Conservation (phyloP, 2,888 invertebrate genomes). For the Leuctra nigra region DNA sequence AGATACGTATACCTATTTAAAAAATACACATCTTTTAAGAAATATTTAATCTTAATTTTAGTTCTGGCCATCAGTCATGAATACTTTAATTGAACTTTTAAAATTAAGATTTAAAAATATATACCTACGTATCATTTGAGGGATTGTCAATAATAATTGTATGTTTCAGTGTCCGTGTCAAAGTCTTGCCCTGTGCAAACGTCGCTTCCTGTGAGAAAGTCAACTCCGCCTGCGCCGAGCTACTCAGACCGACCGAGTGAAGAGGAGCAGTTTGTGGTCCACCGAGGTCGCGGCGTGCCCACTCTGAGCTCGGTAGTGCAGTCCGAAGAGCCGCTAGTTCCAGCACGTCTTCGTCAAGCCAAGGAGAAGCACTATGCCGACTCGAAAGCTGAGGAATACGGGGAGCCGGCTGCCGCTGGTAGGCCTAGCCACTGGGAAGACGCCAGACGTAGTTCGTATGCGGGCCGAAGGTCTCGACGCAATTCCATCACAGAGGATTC, state of each 20-base stretch:
- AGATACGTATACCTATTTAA: no score
- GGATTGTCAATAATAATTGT: background rate
- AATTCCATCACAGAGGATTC: constrained; percentile 83
- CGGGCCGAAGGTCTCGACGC: constrained; percentile 75
- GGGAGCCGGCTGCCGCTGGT: constrained; percentile 61
- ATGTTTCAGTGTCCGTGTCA: constrained; percentile 45
- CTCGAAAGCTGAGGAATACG: constrained; percentile 61
- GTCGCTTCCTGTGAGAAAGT: constrained; percentile 39
- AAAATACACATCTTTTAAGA: no score
- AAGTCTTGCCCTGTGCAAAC: constrained; percentile 43
- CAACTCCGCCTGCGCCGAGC: constrained; percentile 29
- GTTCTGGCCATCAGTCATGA: no score
- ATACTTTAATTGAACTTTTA: no score
- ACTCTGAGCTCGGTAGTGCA: constrained; percentile 61
- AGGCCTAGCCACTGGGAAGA: constrained; percentile 83
- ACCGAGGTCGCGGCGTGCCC: constrained; percentile 69
- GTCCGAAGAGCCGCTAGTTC: constrained; percentile 48
- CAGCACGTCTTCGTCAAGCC: constrained; percentile 50
- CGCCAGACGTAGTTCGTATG: constrained; percentile 61
- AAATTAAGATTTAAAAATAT: no score
- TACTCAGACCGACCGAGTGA: background rate
- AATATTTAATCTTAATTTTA: no score
- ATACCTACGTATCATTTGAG: no score
- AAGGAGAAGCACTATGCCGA: constrained; percentile 58
- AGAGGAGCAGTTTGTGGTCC: constrained; percentile 61